A percentile compares a stretch with the other conserved stretches of the same genome.
phyloP scores from a whole-genome alignment of 2,797 vertebrate species.

The Darevskia mixta region DNA sequence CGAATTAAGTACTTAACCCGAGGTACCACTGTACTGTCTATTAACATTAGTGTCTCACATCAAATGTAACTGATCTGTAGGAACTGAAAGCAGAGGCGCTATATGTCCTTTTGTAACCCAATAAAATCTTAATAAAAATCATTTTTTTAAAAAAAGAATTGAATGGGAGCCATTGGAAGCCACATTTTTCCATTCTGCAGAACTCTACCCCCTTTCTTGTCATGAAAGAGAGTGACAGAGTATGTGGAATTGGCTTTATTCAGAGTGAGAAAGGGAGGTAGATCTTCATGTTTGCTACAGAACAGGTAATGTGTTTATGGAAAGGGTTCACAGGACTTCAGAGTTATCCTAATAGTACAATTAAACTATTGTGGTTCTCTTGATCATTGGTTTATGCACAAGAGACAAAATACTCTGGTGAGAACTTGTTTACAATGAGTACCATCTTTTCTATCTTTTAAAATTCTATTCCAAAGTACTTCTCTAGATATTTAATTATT shows the following conservation, averaged over 20 bases:
- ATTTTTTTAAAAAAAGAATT: background rate
- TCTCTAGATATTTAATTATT: background rate
- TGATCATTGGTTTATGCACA: slow-evolving; percentile 3
- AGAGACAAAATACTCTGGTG: slow-evolving; percentile 1
- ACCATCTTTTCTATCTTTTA: slow-evolving; percentile 15
- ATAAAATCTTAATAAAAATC: no score
- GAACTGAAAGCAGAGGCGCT: no score
- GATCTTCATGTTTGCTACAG: background rate
- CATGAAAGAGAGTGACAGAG: background rate
- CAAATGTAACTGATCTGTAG: no score
- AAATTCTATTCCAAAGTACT: no score
- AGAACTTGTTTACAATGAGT: fast-evolving
- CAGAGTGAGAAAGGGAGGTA: background rate
- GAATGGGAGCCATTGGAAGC: background rate
- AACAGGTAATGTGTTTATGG: background rate
- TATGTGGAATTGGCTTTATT: background rate
- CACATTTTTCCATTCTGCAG: no score
- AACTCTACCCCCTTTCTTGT: background rate
- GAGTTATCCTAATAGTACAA: background rate
- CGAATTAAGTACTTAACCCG: no score
- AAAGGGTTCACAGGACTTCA: slow-evolving; percentile 15
- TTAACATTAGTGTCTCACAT: no score
- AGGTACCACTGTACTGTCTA: no score
- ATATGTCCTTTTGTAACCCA: no score
- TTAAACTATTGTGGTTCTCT: background rate